These are phyloP conservation scores for Vanacampus margaritifer DNA, from an alignment of 2,113 vertebrate species.

Conservation along the genomic window DNA sequence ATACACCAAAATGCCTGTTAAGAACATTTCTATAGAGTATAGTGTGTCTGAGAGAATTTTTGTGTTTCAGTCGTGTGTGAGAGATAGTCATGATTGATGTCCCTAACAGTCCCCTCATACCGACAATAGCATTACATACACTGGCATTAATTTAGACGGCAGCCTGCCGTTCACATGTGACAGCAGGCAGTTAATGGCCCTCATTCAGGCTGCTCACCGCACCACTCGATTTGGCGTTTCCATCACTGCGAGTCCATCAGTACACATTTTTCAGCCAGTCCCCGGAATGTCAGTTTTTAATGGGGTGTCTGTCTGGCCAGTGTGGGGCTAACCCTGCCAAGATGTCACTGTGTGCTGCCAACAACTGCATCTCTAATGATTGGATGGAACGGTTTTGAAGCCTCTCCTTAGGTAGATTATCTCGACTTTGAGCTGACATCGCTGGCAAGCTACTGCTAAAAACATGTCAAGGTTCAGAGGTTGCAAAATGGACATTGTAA, in stretches of 20 bases:
- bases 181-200: constrained; percentile 20
- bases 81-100: background rate
- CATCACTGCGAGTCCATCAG: constrained; percentile 43
- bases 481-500: background rate
- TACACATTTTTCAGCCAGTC: constrained; percentile 42
- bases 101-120: too few species aligned
- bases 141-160: constrained; percentile 7
- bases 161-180: constrained; percentile 14
- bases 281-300: constrained; percentile 39
- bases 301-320: constrained; percentile 28
- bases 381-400: constrained; percentile 18
- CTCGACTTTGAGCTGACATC: constrained; percentile 16
- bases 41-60: too few species aligned
- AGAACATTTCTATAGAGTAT: too few species aligned
- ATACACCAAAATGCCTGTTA: too few species aligned
- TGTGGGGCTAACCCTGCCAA: constrained; percentile 31
- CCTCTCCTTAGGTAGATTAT: constrained; percentile 10
- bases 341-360: constrained; percentile 32
- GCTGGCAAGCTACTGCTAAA: constrained; percentile 11
- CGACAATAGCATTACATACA: background rate
- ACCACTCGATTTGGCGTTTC: constrained; percentile 16
- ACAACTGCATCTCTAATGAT: constrained; percentile 21
- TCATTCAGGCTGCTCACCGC: constrained; percentile 21
- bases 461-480: constrained; percentile 11
- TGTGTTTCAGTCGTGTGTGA: background rate